Conservation (phyloP, 2,113 vertebrate species). For the Recurvirostra avosetta region DNA sequence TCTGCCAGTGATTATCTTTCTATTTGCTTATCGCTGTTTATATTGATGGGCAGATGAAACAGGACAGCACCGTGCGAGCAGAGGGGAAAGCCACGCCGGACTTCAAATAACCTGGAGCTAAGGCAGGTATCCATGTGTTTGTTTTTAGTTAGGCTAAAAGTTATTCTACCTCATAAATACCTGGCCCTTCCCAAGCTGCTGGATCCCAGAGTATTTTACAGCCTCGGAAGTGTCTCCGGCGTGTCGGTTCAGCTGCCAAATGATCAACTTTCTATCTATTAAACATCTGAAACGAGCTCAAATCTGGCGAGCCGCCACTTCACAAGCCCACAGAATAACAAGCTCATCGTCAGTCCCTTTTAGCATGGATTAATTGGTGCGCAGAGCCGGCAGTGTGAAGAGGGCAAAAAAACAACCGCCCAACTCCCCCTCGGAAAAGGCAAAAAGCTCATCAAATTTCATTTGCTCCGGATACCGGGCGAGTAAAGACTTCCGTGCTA, state of each 20-base stretch:
- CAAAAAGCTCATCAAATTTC: neutral
- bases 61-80: neutral
- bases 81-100: neutral
- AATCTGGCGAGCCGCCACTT: neutral
- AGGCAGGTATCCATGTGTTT: neutral
- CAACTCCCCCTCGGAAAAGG: neutral
- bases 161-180: neutral
- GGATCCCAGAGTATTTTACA: neutral
- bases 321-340: neutral
- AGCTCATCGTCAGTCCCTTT: slow-evolving; percentile 3
- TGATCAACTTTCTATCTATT: slow-evolving; percentile 54
- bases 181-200: neutral
- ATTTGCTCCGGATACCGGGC: neutral
- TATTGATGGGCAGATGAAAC: slow-evolving; percentile 19
- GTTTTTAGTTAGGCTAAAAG: neutral
- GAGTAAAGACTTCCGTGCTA: neutral
- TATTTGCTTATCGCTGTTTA: slow-evolving; percentile 5
- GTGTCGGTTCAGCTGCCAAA: neutral
- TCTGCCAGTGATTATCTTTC: slow-evolving; percentile 41
- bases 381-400: neutral
- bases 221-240: neutral
- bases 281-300: slow-evolving; percentile 19
- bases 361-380: slow-evolving; percentile 17
- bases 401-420: neutral
- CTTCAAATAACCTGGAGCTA: neutral